A percentile compares a stretch with the other conserved stretches of the same genome.
Evolutionary conservation across 1,140 invertebrate genomes (phyloP).

Genomic region (Euura lappo): DNA sequence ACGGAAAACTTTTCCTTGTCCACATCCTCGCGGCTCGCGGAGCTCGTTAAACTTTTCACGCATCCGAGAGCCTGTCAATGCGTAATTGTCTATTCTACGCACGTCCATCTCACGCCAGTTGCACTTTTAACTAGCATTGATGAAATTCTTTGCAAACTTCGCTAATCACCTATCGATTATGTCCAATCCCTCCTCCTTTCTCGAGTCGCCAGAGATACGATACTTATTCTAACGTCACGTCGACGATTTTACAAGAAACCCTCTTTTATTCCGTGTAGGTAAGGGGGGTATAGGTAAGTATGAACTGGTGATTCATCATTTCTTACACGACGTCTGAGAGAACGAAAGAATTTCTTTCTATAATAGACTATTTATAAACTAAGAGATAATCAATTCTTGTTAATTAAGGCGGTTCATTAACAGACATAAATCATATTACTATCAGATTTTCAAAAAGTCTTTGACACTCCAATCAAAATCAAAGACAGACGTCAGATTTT

Average conservation of each 20-base stretch:
- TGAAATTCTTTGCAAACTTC: not conserved
- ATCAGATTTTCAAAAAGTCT: too few species aligned
- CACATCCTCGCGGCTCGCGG: not conserved
- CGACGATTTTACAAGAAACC: not conserved
- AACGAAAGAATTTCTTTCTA: not conserved
- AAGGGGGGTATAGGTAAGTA: too few species aligned
- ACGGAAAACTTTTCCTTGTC: not conserved
- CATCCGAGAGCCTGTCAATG: not conserved
- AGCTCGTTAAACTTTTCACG: not conserved
- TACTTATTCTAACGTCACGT: not conserved
- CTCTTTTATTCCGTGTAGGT: not conserved
- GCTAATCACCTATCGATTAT: not conserved
- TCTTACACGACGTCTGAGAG: not conserved
- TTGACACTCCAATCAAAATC: too few species aligned
- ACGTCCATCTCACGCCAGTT: not conserved
- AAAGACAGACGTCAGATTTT: too few species aligned
- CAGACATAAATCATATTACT: too few species aligned
- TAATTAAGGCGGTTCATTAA: too few species aligned
- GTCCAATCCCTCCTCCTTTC: too few species aligned
- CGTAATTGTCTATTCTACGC: slow-evolving; percentile 5
- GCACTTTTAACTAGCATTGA: not conserved
- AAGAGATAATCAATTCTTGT: too few species aligned
- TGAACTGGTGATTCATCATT: not conserved
- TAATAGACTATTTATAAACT: too few species aligned
- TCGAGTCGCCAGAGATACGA: not conserved